These are phyloP conservation scores for Standfussiana lucernea DNA, from an alignment of 2,888 invertebrate species.

Conservation along the genomic window DNA sequence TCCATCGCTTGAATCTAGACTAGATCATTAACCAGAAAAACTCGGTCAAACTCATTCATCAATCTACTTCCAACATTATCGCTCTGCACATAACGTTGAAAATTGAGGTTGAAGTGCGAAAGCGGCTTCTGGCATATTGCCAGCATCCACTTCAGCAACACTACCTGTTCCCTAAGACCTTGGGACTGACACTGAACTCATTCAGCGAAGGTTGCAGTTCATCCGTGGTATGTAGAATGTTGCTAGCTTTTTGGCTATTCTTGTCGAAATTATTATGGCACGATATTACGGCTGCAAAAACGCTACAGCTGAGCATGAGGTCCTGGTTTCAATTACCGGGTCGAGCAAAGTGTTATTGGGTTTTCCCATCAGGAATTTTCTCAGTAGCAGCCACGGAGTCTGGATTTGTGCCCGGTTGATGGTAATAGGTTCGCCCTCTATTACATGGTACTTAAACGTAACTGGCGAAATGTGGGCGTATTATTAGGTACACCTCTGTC, in stretches of 20 bases:
- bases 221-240: slow-evolving; percentile 25
- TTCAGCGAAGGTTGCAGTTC: slow-evolving; percentile 65
- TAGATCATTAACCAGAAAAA: slow-evolving; percentile 61
- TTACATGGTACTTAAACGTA: no score
- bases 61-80: slow-evolving; percentile 26
- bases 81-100: slow-evolving; percentile 23
- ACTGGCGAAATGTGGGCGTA: no score
- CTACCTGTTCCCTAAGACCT: slow-evolving; percentile 79
- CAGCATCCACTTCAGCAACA: slow-evolving; percentile 65
- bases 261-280: not conserved
- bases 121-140: slow-evolving; percentile 58
- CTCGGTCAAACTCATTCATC: slow-evolving; percentile 43
- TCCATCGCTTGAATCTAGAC: slow-evolving; percentile 39
- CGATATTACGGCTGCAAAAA: no score
- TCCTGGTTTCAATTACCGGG: not conserved
- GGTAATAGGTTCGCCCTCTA: no score
- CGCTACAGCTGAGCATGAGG: no score
- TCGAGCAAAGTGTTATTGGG: no score
- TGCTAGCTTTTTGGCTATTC: slow-evolving; percentile 5
- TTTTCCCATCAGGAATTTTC: no score
- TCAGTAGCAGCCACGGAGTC: no score
- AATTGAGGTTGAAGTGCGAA: slow-evolving; percentile 6
- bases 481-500: no score
- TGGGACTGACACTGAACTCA: slow-evolving; percentile 77
- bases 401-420: no score